Base-by-base conservation (phyloP, 1,140 invertebrate species). In the Leptestheria dahalacensis region DNA sequence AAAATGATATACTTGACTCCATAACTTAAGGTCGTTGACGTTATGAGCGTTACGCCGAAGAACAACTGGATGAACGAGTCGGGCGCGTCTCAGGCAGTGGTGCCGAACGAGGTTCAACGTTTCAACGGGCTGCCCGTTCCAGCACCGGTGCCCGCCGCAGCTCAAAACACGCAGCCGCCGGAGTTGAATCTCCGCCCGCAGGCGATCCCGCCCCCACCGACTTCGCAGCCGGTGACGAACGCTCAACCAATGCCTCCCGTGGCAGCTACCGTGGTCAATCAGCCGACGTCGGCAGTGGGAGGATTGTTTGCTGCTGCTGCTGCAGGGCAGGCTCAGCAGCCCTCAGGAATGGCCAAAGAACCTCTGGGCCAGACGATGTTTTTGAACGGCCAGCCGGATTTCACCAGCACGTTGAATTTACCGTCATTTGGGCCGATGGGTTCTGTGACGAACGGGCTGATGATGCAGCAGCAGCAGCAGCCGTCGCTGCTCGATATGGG, bases 11-110 rank as follows among this genome's bases (percentile, higher is more conserved):
- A n/a, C 11, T 57, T 2, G 4, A 0, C 25, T 20, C 4, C 28
- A 57, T n/a, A 57, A n/a, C 23, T 1, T 15, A 29, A 60, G 58
- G 48, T 60, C n/a, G 58, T 60, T 18, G 58, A 60, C 20, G 58
- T 60, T 11, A 60, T 51, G 48, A 60, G 58, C 28, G 58, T 60
- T 11, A 60, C 58, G 12, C 58, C 58, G 25, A 15, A 29, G 15
- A 21, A 29, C 21, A 60, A 49, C 33, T 60, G 58, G 58, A 20
- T 49, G 28, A 18, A 20, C 18, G 33, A 41, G 20, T 26, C 26
- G 28, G 53, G 24, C 33, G 24, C 53, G 28, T 28, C 15, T 11
- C 53, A 55, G 28, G 26, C 24, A 28, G 50, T 51, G 50, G 23
- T 33, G n/a, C 15, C 53, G 53, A 55, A 18, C 53, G 53, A 55